Base-by-base conservation (phyloP, 2,113 vertebrate species). In the Climacteris rufus region DNA sequence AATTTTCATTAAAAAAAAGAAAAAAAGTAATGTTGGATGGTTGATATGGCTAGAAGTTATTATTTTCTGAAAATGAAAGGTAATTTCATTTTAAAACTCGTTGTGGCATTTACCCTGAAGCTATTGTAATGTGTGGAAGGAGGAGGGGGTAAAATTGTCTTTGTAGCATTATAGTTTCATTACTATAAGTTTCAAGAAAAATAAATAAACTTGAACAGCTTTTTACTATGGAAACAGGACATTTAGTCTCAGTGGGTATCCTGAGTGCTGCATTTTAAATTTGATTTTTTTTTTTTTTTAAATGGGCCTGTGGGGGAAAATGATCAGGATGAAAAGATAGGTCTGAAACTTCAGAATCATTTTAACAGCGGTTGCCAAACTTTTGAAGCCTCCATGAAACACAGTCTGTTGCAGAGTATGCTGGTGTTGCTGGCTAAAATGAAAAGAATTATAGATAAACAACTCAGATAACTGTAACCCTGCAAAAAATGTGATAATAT, bases 181-280 rank as follows among this genome's bases (percentile, higher is more conserved):
- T 94, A 83, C 22, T 77, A 57, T 54, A 89, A 94, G 30, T 87
- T 93, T 93, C 84, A 82, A 94, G 78, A 94, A 95, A 91, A 90
- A 94, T 91, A 95, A 97, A 96, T 65, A 96, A 89, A 85, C 57
- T 85, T 91, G 83, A 96, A 91, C 66, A 60, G 84, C 45, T 93
- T 93, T 95, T 96, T 90, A 80, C 75, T 91, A 93, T 86, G 91
- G 91, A 95, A 96, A 94, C 87, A 94, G 84, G 81, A 91, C 45
- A 91, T 94, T 94, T 85, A 82, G 45, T 93, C 96, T 94, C 93
- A 91, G 70, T 91, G 81, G 91, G 95, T 93, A 94, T 82, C 42
- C 74, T 70, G 57, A 95, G 42, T 66, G 45, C 45, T 87, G 63
- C 75, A 90, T 95, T 91, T 91, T 49, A 79, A 91, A 76, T 81